phyloP scores from a whole-genome alignment of 2,113 vertebrate genomes.

The Strix aluco region DNA sequence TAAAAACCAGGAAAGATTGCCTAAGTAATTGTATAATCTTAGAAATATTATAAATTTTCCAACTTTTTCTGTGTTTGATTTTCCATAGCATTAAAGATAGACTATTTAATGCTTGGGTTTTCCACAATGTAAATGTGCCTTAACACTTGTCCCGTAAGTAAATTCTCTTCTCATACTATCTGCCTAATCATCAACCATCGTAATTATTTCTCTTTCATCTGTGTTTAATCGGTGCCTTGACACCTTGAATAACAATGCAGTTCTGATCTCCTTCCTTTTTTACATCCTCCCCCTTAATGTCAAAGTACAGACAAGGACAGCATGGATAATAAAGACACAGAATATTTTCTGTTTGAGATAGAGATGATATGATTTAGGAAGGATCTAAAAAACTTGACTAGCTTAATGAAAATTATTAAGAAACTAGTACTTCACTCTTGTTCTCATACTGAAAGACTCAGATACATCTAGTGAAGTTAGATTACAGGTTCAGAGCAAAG shows the following conservation, averaged over 20 bases:
- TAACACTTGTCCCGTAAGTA: background rate
- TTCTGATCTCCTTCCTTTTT: background rate
- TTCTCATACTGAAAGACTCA: background rate
- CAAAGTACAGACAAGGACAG: background rate
- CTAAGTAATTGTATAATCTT: background rate
- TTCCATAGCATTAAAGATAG: background rate
- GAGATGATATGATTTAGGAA: background rate
- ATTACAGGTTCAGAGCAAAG: background rate
- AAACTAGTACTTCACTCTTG: background rate
- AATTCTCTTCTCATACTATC: background rate
- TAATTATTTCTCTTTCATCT: conserved; percentile 4
- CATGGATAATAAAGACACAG: background rate
- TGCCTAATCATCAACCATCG: background rate
- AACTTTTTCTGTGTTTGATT: background rate
- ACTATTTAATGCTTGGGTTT: background rate
- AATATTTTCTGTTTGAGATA: background rate
- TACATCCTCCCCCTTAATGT: background rate
- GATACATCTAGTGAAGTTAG: background rate
- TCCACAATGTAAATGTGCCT: background rate
- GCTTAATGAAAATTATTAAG: background rate
- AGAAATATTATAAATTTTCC: background rate
- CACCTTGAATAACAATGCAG: background rate
- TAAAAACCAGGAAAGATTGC: background rate
- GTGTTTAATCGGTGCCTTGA: background rate
- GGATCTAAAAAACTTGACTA: background rate